Evolutionary conservation across 2,888 invertebrate species (phyloP).

Genomic region (Penaeus monodon): DNA sequence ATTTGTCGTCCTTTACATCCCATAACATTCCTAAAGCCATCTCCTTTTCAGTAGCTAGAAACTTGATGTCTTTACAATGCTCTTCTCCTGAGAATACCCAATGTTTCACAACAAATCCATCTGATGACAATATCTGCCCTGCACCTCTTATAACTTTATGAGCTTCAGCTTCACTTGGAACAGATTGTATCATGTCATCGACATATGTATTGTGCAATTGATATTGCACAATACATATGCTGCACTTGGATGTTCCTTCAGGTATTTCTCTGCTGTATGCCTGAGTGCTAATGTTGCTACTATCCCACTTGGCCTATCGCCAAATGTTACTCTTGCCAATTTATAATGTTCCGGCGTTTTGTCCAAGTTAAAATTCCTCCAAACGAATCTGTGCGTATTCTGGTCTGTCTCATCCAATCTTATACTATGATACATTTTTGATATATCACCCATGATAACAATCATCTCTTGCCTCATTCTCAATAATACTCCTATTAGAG

Average conservation of each 20-base stretch:
- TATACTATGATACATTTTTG: too few relatives aligned
- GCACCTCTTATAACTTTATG: background rate
- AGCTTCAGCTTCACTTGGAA: background rate
- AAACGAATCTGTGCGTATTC: too few relatives aligned
- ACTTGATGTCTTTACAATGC: background rate
- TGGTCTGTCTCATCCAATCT: too few relatives aligned
- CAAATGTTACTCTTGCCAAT: constrained; percentile 1
- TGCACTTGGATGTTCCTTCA: background rate
- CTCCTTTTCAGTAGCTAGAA: too few relatives aligned
- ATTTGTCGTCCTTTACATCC: too few relatives aligned
- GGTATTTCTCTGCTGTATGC: background rate
- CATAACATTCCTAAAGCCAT: too few relatives aligned
- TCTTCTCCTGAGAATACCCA: constrained; percentile 22
- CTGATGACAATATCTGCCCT: background rate
- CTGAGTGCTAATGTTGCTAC: background rate
- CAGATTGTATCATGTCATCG: constrained; percentile 7
- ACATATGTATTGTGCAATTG: background rate
- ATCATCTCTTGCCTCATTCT: too few relatives aligned
- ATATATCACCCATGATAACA: too few relatives aligned
- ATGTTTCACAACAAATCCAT: background rate
- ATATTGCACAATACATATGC: constrained; percentile 1
- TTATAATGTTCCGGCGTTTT: constrained; percentile 11
- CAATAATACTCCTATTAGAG: too few relatives aligned
- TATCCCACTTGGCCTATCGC: constrained; percentile 25
- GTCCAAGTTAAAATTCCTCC: background rate